Evolutionary conservation across 2,797 vertebrate genomes (phyloP).

Genomic region (Enteromius anoplus): DNA sequence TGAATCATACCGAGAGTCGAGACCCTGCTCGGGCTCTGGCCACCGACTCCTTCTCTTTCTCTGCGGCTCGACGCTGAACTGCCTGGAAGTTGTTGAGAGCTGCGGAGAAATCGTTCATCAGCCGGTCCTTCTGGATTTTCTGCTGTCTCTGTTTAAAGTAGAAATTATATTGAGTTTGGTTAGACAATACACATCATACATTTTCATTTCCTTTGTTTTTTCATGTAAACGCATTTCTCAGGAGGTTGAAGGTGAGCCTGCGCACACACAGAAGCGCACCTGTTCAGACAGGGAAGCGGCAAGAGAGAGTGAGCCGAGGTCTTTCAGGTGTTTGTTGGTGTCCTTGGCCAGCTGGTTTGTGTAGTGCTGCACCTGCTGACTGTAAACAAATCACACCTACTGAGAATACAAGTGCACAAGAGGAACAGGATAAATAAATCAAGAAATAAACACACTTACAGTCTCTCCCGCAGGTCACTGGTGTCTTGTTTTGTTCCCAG

Average conservation of each 20-base stretch:
- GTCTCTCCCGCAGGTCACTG: constrained; percentile 89
- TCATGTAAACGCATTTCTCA: neutral
- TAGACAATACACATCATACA: neutral
- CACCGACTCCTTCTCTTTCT: constrained; percentile 85
- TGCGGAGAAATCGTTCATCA: constrained; percentile 88
- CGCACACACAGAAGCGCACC: constrained; percentile 70
- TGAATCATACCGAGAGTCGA: constrained; percentile 77
- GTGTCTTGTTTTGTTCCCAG: constrained; percentile 91
- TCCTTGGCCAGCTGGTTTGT: constrained; percentile 94
- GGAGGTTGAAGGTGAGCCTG: neutral
- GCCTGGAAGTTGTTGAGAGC: constrained; percentile 87
- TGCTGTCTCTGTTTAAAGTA: constrained; percentile 80
- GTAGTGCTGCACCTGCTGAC: constrained; percentile 92
- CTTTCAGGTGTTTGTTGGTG: constrained; percentile 93
- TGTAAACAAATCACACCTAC: constrained; percentile 62
- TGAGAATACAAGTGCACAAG: neutral
- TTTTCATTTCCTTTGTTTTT: neutral
- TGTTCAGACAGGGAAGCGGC: constrained; percentile 87
- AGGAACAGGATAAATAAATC: neutral
- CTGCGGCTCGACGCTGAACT: constrained; percentile 82
- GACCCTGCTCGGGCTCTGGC: constrained; percentile 84
- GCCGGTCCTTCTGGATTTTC: constrained; percentile 86
- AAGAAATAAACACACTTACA: constrained; percentile 79
- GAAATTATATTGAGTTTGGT: neutral
- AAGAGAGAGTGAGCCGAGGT: constrained; percentile 84